Evolutionary conservation across 2,113 vertebrate genomes (phyloP).

Genomic region (Neoarius graeffei): DNA sequence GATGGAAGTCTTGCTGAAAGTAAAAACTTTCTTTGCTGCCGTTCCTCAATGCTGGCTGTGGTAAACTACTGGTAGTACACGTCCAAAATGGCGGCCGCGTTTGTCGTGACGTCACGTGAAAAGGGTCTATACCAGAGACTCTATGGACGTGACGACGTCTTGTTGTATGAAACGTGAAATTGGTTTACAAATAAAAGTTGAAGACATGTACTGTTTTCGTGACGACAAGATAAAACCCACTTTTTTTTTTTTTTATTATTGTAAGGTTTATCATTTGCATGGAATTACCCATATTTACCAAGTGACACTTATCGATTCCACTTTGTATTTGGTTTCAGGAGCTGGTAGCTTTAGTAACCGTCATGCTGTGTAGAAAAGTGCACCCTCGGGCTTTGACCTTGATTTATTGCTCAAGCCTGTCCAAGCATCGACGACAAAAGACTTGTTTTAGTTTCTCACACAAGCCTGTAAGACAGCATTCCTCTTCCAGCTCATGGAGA

Average conservation of each 20-base stretch:
- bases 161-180: background rate
- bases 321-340: background rate
- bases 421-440: constrained; percentile 46
- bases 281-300: background rate
- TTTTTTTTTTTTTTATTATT: background rate
- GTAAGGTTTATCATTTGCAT: background rate
- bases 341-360: constrained; percentile 32
- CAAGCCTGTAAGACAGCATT: constrained; percentile 55
- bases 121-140: background rate
- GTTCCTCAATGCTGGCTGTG: no score
- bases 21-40: no score
- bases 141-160: background rate
- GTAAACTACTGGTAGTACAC: no score
- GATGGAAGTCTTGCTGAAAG: no score
- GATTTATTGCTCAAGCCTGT: constrained; percentile 42
- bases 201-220: background rate
- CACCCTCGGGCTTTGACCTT: constrained; percentile 30
- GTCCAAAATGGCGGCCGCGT: no score
- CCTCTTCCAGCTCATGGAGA: constrained; percentile 4
- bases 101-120: no score
- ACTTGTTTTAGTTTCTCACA: constrained; percentile 34
- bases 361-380: constrained; percentile 32
- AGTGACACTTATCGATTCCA: background rate
- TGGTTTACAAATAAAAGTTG: background rate
- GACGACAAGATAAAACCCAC: no score